phyloP scores from a whole-genome alignment of 2,113 vertebrate genomes.

The Pogonocichla stellata region DNA sequence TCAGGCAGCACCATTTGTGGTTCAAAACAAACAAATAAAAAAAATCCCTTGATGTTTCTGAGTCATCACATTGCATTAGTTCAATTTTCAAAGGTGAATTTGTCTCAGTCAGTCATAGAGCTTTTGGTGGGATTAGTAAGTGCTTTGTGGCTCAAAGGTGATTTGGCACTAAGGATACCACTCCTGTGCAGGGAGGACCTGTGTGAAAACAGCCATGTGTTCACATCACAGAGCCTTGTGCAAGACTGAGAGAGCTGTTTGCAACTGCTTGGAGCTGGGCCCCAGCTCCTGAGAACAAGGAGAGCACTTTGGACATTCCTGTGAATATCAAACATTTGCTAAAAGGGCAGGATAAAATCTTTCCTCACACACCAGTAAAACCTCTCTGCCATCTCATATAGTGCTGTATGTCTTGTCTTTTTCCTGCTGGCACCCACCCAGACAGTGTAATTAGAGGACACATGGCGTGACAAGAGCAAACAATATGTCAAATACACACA shows the following conservation, averaged over 20 bases:
- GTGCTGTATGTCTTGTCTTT: neutral
- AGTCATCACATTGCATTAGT: neutral
- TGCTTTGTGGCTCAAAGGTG: neutral
- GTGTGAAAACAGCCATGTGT: neutral
- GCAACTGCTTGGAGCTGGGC: neutral
- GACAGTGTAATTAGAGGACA: neutral
- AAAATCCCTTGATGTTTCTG: slow-evolving; percentile 23
- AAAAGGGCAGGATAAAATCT: neutral
- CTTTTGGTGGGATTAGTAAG: neutral
- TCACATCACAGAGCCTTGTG: neutral
- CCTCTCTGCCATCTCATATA: neutral
- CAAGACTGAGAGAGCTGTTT: neutral
- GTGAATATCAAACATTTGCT: neutral
- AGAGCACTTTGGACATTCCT: neutral
- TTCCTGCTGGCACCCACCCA: neutral
- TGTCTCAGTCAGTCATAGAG: neutral
- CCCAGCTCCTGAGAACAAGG: neutral
- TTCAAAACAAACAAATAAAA: slow-evolving; percentile 40
- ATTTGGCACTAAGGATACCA: neutral
- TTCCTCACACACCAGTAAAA: neutral
- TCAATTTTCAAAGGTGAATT: slow-evolving; percentile 18
- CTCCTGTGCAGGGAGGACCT: neutral
- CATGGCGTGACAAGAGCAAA: neutral
- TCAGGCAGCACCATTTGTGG: neutral
- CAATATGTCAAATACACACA: neutral